Evolutionary conservation across 2,888 invertebrate species (phyloP).

Genomic region (Clanis bilineata): DNA sequence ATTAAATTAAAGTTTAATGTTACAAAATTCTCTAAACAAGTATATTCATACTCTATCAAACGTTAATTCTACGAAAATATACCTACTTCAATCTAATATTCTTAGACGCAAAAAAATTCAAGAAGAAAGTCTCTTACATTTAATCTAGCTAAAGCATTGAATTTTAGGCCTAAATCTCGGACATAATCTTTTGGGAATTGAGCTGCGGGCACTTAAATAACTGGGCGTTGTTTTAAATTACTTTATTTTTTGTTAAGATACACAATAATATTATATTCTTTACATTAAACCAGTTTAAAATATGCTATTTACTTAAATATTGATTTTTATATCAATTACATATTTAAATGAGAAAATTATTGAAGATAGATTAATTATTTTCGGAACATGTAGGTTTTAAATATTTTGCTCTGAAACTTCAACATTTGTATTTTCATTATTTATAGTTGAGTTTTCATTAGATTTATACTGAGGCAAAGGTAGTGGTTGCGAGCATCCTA

Average conservation of each 20-base stretch:
- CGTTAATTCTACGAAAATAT: neutral
- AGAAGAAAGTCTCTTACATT: neutral
- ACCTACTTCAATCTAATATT: neutral
- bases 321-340: too few relatives aligned
- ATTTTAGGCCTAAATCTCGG: conserved; percentile 4
- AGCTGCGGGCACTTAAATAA: conserved; percentile 1
- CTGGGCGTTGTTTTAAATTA: neutral
- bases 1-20: too few relatives aligned
- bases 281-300: neutral
- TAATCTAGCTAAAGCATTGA: conserved; percentile 7
- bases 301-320: too few relatives aligned
- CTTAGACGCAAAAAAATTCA: neutral
- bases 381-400: too few relatives aligned
- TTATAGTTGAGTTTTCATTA: too few relatives aligned
- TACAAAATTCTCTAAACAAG: too few relatives aligned
- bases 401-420: too few relatives aligned
- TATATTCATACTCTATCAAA: neutral
- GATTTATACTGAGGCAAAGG: too few relatives aligned
- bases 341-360: too few relatives aligned
- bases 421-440: too few relatives aligned
- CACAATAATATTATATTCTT: conserved; percentile 2
- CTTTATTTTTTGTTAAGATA: neutral
- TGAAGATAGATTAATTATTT: too few relatives aligned
- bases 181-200: neutral
- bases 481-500: too few relatives aligned